A percentile compares a stretch with the other conserved stretches of the same genome.
These are phyloP conservation scores for Unio pictorum DNA, from an alignment of 2,888 invertebrate species.

Conservation along the genomic window DNA sequence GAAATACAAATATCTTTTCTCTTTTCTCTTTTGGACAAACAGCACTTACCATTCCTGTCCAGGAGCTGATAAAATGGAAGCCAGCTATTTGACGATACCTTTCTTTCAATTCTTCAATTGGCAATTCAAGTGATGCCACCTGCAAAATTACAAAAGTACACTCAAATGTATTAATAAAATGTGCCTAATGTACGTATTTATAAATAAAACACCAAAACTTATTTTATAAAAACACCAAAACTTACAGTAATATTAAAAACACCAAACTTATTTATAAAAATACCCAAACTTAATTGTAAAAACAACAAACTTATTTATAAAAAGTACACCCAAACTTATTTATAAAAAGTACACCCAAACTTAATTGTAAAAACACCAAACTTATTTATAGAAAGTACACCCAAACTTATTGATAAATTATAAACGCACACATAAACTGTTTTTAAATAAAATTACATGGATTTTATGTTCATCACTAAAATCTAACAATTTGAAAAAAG, in stretches of 20 bases:
- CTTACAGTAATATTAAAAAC: no score
- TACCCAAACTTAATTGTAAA: background rate
- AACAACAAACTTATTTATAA: background rate
- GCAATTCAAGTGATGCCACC: conserved; percentile 63
- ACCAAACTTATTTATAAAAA: background rate
- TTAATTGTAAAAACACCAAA: background rate
- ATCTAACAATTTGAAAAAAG: background rate
- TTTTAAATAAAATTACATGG: no score
- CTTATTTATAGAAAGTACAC: background rate
- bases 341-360: background rate
- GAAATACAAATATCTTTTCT: no score
- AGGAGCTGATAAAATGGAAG: conserved; percentile 64
- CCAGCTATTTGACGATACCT: conserved; percentile 62
- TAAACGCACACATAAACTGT: no score
- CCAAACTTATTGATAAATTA: no score
- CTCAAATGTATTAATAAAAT: background rate
- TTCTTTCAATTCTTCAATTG: conserved; percentile 54
- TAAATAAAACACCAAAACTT: background rate
- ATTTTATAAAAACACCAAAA: no score
- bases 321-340: background rate
- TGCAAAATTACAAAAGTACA: conserved; percentile 15
- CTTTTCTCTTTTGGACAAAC: no score
- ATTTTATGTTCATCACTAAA: background rate
- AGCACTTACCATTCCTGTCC: conserved; percentile 54
- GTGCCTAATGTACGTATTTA: background rate